phyloP scores from a whole-genome alignment of 2,797 vertebrate species.

The Megalops cyprinoides region DNA sequence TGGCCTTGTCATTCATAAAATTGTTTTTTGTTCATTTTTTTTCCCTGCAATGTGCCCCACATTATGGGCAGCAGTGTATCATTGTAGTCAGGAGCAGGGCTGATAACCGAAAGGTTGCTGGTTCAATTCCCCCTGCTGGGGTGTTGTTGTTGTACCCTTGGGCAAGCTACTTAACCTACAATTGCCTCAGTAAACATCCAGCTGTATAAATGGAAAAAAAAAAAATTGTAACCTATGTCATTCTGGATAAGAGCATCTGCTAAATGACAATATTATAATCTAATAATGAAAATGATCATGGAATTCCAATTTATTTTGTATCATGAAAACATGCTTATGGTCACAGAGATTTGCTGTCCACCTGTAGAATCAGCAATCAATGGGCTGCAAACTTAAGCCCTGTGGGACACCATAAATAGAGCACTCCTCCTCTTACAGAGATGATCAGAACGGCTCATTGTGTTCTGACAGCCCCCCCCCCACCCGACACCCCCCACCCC shows the following conservation, averaged over 20 bases:
- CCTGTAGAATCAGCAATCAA: background rate
- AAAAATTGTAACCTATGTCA: too few species aligned
- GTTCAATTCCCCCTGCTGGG: too few species aligned
- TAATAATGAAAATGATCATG: background rate
- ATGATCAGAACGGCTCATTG: background rate
- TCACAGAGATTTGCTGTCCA: background rate
- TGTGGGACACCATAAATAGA: conserved; percentile 10
- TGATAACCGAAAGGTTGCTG: too few species aligned
- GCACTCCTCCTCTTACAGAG: background rate
- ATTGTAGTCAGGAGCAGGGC: too few species aligned
- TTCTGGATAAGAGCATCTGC: too few species aligned
- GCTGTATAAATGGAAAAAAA: too few species aligned
- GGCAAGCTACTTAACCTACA: too few species aligned
- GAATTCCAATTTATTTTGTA: background rate
- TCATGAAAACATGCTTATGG: background rate
- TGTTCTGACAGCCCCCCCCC: background rate
- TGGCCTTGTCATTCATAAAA: background rate
- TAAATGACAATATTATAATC: too few species aligned
- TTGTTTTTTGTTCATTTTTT: background rate
- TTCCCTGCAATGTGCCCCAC: too few species aligned
- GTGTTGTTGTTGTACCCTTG: too few species aligned
- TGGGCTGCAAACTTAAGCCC: background rate
- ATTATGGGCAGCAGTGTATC: too few species aligned
- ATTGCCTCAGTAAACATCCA: too few species aligned
- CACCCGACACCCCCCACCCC: background rate